A percentile compares a stretch with the other conserved stretches of the same genome.
Evolutionary conservation across 2,888 invertebrate genomes (phyloP).

Genomic region (Rapana venosa): DNA sequence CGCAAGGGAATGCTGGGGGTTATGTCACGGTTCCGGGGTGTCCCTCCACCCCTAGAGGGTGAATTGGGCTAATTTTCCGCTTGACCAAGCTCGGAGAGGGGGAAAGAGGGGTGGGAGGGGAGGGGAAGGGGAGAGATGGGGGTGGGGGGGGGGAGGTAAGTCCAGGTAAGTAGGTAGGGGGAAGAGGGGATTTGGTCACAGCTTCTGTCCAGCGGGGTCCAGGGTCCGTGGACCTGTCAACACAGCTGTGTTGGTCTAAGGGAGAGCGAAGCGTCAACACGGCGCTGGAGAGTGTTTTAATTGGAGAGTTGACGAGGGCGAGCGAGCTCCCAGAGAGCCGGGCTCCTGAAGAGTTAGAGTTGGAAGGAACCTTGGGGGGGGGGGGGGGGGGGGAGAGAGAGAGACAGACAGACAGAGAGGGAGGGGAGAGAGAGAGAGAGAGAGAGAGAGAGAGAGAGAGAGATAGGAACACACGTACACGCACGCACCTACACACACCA

Average conservation of each 20-base stretch:
- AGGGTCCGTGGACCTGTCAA: not conserved
- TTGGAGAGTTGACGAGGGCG: not conserved
- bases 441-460: not conserved
- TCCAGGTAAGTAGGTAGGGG: not conserved
- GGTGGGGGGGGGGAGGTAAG: not conserved
- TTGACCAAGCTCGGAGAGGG: not conserved
- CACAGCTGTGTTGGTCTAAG: constrained; percentile 1
- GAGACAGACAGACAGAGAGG: not conserved
- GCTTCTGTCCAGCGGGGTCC: not conserved
- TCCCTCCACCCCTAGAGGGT: not conserved
- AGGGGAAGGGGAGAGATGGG: not conserved
- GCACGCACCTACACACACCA: not conserved
- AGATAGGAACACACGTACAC: not conserved
- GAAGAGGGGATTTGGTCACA: not conserved
- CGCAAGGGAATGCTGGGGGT: not conserved
- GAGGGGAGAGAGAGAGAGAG: not conserved
- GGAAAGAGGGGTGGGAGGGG: not conserved
- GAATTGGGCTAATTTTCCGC: not conserved
- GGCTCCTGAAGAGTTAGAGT: too few species aligned
- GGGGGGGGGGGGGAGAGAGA: not conserved
- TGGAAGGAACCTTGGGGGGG: too few species aligned
- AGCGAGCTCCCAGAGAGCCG: not conserved
- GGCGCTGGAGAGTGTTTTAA: not conserved
- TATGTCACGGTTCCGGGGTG: constrained; percentile 10
- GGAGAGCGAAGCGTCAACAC: not conserved